Conservation (phyloP, 2,797 vertebrate genomes). For the Menidia menidia region DNA sequence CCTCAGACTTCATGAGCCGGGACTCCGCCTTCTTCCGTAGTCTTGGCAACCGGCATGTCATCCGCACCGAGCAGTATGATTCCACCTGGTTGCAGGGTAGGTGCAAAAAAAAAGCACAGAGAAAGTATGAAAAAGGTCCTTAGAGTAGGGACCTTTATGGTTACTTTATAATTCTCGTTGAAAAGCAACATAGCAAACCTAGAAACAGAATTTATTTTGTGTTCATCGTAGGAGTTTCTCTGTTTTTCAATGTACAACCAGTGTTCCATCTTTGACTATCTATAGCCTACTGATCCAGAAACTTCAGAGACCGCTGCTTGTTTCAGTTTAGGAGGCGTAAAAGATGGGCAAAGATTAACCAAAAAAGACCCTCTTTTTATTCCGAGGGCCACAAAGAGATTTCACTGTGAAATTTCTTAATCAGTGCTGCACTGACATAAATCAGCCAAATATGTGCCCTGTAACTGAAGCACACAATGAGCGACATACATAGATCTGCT, state of each 20-base stretch:
- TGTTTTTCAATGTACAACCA: not conserved
- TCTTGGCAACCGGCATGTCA: conserved; percentile 81
- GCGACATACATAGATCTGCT: no score
- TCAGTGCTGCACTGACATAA: not conserved
- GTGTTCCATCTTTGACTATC: not conserved
- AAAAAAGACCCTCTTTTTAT: not conserved
- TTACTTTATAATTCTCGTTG: no score
- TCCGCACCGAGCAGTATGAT: conserved; percentile 87
- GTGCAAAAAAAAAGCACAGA: not conserved
- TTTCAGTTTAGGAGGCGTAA: not conserved
- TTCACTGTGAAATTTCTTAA: not conserved
- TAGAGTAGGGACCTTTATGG: no score
- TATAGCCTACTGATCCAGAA: not conserved
- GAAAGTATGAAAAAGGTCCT: not conserved
- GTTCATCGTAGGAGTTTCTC: not conserved
- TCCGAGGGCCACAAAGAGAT: not conserved
- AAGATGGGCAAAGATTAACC: no score
- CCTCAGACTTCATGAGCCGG: conserved; percentile 87
- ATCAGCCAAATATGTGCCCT: no score
- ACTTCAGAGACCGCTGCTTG: not conserved
- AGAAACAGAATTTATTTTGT: not conserved
- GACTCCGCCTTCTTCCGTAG: conserved; percentile 87
- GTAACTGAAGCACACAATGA: no score
- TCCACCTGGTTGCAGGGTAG: conserved; percentile 86
- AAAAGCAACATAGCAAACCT: no score